Evolutionary conservation across 1,140 invertebrate genomes (phyloP).

Genomic region (Drosophila watanabei): DNA sequence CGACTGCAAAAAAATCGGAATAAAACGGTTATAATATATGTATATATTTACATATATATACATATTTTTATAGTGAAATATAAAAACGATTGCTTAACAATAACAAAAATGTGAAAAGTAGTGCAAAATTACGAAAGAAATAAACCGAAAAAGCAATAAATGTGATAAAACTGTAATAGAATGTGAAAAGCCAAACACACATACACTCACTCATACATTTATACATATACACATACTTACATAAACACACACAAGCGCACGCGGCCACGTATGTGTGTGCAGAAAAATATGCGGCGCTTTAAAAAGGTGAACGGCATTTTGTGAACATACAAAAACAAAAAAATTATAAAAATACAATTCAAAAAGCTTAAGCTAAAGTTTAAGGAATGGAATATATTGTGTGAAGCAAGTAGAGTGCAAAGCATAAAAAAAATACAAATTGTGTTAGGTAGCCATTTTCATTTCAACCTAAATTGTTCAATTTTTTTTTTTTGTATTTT

Average conservation of each 20-base stretch:
- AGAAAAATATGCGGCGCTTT: constrained; percentile 83
- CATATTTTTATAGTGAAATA: constrained; percentile 31
- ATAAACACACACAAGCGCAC: constrained; percentile 23
- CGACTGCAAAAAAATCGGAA: constrained; percentile 50
- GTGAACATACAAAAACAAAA: constrained; percentile 43
- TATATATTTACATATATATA: constrained; percentile 23
- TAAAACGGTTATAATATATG: constrained; percentile 49
- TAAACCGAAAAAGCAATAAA: constrained; percentile 53
- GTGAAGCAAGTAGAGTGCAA: constrained; percentile 1
- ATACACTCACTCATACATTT: constrained; percentile 32
- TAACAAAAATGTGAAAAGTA: constrained; percentile 39
- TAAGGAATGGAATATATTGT: background rate
- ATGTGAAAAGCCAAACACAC: constrained; percentile 73
- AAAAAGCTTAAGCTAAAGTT: constrained; percentile 11
- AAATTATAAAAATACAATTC: constrained; percentile 25
- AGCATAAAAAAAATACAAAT: background rate
- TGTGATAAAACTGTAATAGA: constrained; percentile 81
- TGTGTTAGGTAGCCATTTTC: constrained; percentile 57
- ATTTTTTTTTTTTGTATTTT: constrained; percentile 36
- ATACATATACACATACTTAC: constrained; percentile 30
- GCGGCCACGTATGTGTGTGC: constrained; percentile 77
- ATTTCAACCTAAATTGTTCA: constrained; percentile 66
- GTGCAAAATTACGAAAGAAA: constrained; percentile 32
- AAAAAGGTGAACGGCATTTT: constrained; percentile 84
- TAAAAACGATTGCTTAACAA: constrained; percentile 23